Base-by-base conservation (phyloP, 2,797 vertebrate species). In the Myripristis jacobus region DNA sequence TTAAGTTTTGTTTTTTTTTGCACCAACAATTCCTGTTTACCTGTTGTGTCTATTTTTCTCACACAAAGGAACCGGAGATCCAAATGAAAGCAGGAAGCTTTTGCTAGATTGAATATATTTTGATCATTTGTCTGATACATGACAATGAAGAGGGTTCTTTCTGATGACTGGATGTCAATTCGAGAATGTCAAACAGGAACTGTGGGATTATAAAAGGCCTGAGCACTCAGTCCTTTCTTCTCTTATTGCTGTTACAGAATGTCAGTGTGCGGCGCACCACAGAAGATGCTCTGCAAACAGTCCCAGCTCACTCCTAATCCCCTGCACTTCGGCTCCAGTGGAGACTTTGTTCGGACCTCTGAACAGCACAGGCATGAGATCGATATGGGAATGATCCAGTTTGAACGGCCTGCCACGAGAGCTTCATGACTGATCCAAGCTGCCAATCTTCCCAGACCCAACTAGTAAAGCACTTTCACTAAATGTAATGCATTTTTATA, bases 241-340 rank as follows among this genome's bases (percentile, higher is more conserved):
- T 55, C 43, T 5, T 54, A 3, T 43, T 15, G 16, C 21, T 62
- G 31, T 88, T 85, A 61, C 93, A 96, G 96, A 97, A 96, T 57
- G 95, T 96, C 52, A 92, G 91, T 0, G 92, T 95, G 66, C 88
- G 94, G 79, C 95, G 96, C 69, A 94, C 90, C 5, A 87, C 92
- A 22, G 94, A 96, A 77, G 96, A 95, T 6, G 96, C 96, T 65
- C 66, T 97, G 85, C 91, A 92, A 79, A 97, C 96, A 0, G 95
- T 96, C 16, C 96, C 96, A 0, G 80, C 90, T 48, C 95, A 96
- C 85, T 94, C 95, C 84, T 96, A 90, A 94, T 68, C 73, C 41
- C 51, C 77, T 59, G 41, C 63, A 55, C 72, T 66, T 69, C 75
- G 67, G 62, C 21, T 48, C 11, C 71, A 52, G 19, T 53, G 0